Percentiles rank a stretch among this genome's conserved stretches.
phyloP scores from a whole-genome alignment of 2,113 vertebrate species.

The Lipophrys pholis region DNA sequence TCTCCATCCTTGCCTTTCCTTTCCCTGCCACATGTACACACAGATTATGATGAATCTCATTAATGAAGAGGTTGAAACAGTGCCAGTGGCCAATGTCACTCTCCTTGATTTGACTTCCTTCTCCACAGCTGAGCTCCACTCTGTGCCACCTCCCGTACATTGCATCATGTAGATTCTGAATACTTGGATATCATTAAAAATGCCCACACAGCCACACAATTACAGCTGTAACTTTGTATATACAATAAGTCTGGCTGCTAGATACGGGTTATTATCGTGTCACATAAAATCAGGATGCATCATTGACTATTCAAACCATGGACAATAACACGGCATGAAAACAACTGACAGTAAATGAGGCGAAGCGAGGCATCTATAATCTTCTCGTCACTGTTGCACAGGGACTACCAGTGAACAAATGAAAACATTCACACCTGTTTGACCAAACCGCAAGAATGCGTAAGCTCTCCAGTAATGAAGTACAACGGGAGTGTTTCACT shows the following conservation, averaged over 20 bases:
- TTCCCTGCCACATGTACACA: conserved; percentile 5
- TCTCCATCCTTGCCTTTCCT: too few relatives aligned
- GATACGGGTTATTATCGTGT: background rate
- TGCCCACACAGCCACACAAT: background rate
- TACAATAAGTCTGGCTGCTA: background rate
- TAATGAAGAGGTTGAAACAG: conserved; percentile 71
- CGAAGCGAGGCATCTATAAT: background rate
- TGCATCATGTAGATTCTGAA: conserved; percentile 43
- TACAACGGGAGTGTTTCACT: background rate
- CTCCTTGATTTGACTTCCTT: conserved; percentile 68
- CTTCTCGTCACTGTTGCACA: background rate
- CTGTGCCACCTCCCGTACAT: conserved; percentile 39
- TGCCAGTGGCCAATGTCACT: conserved; percentile 72
- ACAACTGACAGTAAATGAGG: background rate
- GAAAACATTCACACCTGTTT: conserved; percentile 2
- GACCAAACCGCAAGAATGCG: background rate
- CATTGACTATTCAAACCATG: background rate
- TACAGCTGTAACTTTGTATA: background rate
- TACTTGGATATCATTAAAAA: background rate
- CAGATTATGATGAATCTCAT: conserved; percentile 64
- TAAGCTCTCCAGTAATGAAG: background rate
- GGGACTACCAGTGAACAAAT: background rate
- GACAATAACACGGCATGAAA: background rate
- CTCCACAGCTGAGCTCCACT: conserved; percentile 59
- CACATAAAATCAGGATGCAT: background rate